Base-by-base conservation (phyloP, 1,140 invertebrate genomes). In the Stratiolaelaps scimitus region DNA sequence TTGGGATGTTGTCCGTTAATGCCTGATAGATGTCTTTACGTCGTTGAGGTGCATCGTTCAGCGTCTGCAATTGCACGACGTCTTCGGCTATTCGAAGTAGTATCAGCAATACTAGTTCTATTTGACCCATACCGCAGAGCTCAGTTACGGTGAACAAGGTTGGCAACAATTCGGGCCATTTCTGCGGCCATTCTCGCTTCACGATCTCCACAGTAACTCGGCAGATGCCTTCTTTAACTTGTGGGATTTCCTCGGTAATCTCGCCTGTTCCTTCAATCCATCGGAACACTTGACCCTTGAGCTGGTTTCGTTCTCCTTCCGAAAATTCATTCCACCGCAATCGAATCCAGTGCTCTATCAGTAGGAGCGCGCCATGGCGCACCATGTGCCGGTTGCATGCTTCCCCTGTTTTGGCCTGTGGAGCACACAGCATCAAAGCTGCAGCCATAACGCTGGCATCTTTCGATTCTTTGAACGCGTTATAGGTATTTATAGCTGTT, bases 101-200 rank as follows among this genome's bases (percentile, higher is more conserved):
- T 0, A 92, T 84, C 66, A 90, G 78, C 13, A 92, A 75, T 15
- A 92, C 89, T 40, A 92, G 79, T 75, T 93, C 88, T 7, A 88
- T 90, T 70, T 92, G 89, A 20, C 83, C 82, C 72, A 60, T 60
- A 2, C 53, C 53, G 10, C 26, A 6, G 1, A 29, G 26, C 2
- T 26, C 23, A 10, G 34, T 40, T 17, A 60, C 4, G 26, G 17
- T 23, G 15, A 60, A 85, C 0, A 94, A 77, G 73, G 93, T 89
- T 0, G 80, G 76, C 15, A 93, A 73, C 10, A 94, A 73, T 0
- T 84, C 84, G 0, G 88, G 86, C 90, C 90, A 94, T 67, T 92
- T 88, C 73, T 94, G 91, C 0, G 91, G 90, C 91, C 90, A 94
- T 74, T 92, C 89, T 13, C 89, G 77, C 75, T 94, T 93, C 15